Evolutionary conservation across 2,888 invertebrate species (phyloP).

Genomic region (Drosophila gaucha): DNA sequence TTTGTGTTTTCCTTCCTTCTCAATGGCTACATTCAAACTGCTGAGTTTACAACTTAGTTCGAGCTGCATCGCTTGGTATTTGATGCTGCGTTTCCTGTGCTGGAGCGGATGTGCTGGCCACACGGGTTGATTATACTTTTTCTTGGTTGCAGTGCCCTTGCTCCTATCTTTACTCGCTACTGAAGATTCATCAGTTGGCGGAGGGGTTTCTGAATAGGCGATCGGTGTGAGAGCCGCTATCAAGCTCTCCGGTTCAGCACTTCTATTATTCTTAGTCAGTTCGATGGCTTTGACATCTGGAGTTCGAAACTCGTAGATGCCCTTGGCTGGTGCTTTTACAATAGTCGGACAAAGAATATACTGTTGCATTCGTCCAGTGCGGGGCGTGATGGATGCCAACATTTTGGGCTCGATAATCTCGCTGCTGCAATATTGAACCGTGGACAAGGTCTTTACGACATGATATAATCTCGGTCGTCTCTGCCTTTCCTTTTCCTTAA

Average conservation of each 20-base stretch:
- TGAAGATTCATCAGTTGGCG: neutral
- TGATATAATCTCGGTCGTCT: neutral
- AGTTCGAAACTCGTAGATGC: slow-evolving; percentile 49
- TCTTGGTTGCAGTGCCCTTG: neutral
- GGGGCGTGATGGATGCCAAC: neutral
- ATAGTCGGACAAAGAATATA: neutral
- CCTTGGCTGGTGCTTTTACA: neutral
- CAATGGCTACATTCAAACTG: neutral
- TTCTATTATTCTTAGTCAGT: neutral
- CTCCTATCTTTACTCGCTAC: neutral
- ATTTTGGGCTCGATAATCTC: slow-evolving; percentile 24
- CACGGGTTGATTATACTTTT: slow-evolving; percentile 11
- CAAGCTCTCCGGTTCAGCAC: neutral
- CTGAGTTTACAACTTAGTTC: too few relatives aligned
- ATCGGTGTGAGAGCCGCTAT: neutral
- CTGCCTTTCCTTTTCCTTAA: neutral
- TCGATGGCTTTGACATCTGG: slow-evolving; percentile 40
- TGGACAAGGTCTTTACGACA: neutral
- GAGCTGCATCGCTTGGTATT: slow-evolving; percentile 12
- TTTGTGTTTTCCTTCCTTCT: neutral
- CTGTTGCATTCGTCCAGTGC: neutral
- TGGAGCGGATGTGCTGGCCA: slow-evolving; percentile 44
- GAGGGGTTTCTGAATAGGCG: neutral
- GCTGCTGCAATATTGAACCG: slow-evolving; percentile 17
- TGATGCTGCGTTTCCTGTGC: slow-evolving; percentile 12